phyloP scores from a whole-genome alignment of 2,113 vertebrate genomes.

The Parus major region DNA sequence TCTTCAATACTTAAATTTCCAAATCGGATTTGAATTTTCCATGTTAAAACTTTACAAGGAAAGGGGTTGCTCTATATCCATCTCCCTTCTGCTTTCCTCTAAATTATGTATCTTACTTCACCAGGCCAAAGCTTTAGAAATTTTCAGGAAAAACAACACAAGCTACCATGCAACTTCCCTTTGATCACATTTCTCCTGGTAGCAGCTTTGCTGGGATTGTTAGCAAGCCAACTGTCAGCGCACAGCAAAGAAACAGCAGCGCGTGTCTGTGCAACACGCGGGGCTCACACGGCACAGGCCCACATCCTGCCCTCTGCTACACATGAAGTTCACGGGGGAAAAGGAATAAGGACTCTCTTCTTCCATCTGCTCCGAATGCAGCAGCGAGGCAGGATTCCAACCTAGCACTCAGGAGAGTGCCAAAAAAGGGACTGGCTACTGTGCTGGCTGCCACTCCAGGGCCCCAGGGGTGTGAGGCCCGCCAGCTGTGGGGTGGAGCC shows the following conservation, averaged over 20 bases:
- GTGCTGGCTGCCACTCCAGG: conserved; percentile 62
- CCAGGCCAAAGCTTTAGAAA: not conserved
- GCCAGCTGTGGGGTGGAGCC: conserved; percentile 62
- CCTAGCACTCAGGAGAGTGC: conserved; percentile 57
- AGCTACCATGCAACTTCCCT: not conserved
- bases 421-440: conserved; percentile 70
- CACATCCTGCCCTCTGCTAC: not conserved
- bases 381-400: conserved; percentile 61
- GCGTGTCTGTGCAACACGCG: fast-evolving
- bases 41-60: not conserved
- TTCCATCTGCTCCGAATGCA: conserved; percentile 58
- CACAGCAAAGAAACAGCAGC: not conserved
- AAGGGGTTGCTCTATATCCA: not conserved
- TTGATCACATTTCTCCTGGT: not conserved
- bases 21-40: not conserved
- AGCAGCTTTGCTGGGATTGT: not conserved
- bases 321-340: not conserved
- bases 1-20: not conserved
- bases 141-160: not conserved
- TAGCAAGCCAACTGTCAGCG: not conserved
- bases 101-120: not conserved
- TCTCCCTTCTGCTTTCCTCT: not conserved
- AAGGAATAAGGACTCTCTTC: conserved; percentile 58
- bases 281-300: not conserved
- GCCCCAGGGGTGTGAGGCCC: conserved; percentile 57